Percentiles rank a stretch among this genome's conserved stretches.
Conservation (phyloP, 2,888 invertebrate genomes). For the Helleia helle region DNA sequence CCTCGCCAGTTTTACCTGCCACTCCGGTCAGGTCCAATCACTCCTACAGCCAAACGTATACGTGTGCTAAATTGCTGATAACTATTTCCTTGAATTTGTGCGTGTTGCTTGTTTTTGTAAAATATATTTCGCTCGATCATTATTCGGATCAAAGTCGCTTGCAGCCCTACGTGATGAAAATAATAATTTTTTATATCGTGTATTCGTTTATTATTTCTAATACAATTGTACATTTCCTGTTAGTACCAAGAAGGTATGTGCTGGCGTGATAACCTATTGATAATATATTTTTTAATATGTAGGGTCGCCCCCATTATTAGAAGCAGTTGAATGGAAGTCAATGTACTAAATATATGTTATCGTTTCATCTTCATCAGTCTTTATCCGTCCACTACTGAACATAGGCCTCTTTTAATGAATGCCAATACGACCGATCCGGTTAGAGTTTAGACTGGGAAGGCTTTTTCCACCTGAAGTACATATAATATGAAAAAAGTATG, state of each 20-base stretch:
- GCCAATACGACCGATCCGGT: too few relatives aligned
- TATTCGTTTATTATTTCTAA: conserved; percentile 4
- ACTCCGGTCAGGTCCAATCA: neutral
- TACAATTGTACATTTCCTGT: neutral
- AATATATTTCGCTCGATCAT: neutral
- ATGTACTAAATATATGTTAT: too few relatives aligned
- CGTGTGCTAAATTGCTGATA: conserved; percentile 5
- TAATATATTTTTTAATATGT: too few relatives aligned
- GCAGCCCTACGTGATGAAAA: neutral
- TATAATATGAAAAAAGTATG: too few relatives aligned
- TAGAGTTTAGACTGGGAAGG: too few relatives aligned
- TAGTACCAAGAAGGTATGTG: neutral
- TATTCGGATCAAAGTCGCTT: neutral
- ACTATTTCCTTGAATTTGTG: neutral
- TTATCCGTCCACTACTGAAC: too few relatives aligned
- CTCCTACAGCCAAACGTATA: neutral
- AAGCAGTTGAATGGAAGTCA: neutral
- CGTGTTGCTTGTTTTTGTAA: neutral
- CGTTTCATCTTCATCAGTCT: too few relatives aligned
- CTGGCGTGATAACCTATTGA: conserved; percentile 1
- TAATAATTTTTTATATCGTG: neutral
- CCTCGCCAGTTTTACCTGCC: neutral
- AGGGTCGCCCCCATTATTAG: neutral
- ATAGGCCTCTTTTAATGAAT: too few relatives aligned
- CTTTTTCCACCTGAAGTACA: too few relatives aligned